phyloP scores from a whole-genome alignment of 2,797 vertebrate species.

The Pelobates cultripes region DNA sequence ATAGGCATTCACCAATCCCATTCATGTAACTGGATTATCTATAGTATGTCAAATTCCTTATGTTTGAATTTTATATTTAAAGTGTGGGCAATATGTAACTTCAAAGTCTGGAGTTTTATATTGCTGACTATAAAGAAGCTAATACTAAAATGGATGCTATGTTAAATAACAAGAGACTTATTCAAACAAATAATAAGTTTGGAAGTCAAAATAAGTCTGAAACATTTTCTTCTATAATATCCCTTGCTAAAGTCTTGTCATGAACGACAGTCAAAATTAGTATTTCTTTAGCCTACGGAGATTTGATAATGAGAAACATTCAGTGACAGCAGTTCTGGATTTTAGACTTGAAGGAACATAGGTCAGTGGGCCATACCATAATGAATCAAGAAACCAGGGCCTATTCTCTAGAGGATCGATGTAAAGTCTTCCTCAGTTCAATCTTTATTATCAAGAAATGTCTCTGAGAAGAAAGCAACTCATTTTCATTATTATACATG shows the following conservation, averaged over 20 bases:
- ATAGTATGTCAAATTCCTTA: no score
- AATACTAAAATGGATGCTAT: no score
- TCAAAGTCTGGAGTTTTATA: no score
- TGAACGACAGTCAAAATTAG: slow-evolving; percentile 9
- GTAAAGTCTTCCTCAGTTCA: background rate
- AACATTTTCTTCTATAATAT: background rate
- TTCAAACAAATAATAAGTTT: no score
- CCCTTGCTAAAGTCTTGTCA: background rate
- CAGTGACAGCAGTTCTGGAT: slow-evolving; percentile 1
- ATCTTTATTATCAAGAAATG: slow-evolving; percentile 16
- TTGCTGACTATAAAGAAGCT: no score
- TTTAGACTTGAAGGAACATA: slow-evolving; percentile 3
- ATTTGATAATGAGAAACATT: slow-evolving; percentile 14
- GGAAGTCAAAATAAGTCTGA: background rate
- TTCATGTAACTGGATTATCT: no score
- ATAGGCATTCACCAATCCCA: no score
- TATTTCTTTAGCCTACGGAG: slow-evolving; percentile 4
- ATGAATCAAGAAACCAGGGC: slow-evolving; percentile 11
- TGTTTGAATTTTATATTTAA: no score
- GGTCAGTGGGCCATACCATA: slow-evolving; percentile 1
- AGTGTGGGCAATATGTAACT: no score
- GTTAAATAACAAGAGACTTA: no score
- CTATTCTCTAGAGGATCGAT: background rate
- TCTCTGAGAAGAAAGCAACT: background rate
- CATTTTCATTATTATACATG: background rate